These are phyloP conservation scores for Zoanthus gigantus DNA, from an alignment of 92 coral and sea anemone genomes.

Conservation along the genomic window DNA sequence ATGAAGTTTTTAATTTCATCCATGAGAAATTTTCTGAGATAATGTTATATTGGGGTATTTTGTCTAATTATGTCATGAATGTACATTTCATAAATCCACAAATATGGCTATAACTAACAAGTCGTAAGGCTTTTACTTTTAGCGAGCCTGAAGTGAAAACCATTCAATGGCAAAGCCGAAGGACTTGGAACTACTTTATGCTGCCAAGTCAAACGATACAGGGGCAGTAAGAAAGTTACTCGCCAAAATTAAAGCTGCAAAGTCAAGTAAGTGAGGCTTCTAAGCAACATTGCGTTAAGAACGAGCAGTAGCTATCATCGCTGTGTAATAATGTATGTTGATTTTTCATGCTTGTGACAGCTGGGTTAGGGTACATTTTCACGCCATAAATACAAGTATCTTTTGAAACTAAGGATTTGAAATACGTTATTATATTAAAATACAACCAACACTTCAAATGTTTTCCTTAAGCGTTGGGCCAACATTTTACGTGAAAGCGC, in stretches of 20 bases:
- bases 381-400: neutral
- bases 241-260: slow-evolving; percentile 82
- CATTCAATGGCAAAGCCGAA: slow-evolving; percentile 60
- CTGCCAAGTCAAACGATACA: slow-evolving; percentile 86
- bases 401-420: neutral
- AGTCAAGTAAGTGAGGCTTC: slow-evolving; percentile 81
- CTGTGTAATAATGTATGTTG: neutral
- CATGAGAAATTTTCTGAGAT: slow-evolving; percentile 13
- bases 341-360: neutral
- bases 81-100: slow-evolving; percentile 18
- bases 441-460: neutral
- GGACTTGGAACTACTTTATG: slow-evolving; percentile 93
- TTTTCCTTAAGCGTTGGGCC: slow-evolving; percentile 10
- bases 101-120: neutral
- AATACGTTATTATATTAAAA: neutral
- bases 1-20: neutral
- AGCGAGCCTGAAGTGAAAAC: neutral
- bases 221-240: slow-evolving; percentile 81
- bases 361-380: neutral
- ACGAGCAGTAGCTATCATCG: neutral
- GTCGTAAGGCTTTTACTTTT: neutral
- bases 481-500: slow-evolving; percentile 21
- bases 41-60: neutral
- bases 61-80: neutral
- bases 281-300: neutral